Conservation (phyloP, 2,113 vertebrate genomes). For the Maccullochella peelii region DNA sequence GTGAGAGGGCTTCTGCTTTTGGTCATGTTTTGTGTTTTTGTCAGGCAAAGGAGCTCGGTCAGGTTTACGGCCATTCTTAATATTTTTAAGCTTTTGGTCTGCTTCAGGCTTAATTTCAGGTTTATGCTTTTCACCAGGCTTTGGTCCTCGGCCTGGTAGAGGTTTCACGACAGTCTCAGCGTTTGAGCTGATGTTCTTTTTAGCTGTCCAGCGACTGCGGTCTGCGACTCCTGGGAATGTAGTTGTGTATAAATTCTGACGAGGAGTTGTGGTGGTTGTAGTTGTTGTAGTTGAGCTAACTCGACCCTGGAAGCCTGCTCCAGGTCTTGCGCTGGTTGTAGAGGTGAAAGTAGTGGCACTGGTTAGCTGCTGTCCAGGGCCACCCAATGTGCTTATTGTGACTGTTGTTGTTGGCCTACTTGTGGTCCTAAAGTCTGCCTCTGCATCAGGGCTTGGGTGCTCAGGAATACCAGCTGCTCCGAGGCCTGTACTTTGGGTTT, state of each 20-base stretch:
- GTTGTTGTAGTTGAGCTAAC: constrained; percentile 23
- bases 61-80: constrained; percentile 50
- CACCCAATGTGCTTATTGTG: constrained; percentile 29
- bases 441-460: constrained; percentile 6
- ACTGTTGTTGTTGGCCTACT: constrained; percentile 19
- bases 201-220: constrained; percentile 19
- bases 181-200: constrained; percentile 50
- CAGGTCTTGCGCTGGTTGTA: constrained; percentile 9
- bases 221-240: constrained; percentile 1
- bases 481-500: constrained; percentile 28
- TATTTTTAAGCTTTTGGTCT: constrained; percentile 41
- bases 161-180: constrained; percentile 22
- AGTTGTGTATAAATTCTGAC: constrained; percentile 27
- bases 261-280: constrained; percentile 22
- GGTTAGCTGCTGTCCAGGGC: constrained; percentile 8
- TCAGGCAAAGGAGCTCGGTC: constrained; percentile 26
- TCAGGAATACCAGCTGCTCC: constrained; percentile 8
- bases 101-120: constrained; percentile 47
- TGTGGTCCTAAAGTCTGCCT: constrained; percentile 18
- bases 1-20: constrained; percentile 37
- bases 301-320: constrained; percentile 4
- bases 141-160: constrained; percentile 20
- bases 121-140: constrained; percentile 33
- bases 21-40: constrained; percentile 46
- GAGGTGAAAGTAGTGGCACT: background rate